Conservation (phyloP, 2,797 vertebrate genomes). For the Babyrousa celebensis region DNA sequence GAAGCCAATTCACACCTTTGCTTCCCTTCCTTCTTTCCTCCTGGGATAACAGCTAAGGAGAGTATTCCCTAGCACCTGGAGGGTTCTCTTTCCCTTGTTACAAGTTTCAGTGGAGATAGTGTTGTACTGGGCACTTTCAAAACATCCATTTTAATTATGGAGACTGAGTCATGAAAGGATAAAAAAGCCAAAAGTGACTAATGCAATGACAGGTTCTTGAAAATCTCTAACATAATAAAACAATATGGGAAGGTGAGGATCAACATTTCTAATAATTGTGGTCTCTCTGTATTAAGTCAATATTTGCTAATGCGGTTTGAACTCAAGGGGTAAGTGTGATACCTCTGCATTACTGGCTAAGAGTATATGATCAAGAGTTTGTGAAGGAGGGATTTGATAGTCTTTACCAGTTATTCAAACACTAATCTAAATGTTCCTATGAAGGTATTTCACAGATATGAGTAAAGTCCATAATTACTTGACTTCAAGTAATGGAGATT, state of each 20-base stretch:
- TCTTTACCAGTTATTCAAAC: not conserved
- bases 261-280: not conserved
- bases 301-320: not conserved
- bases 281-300: not conserved
- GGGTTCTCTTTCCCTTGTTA: not conserved
- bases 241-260: not conserved
- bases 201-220: not conserved
- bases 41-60: not conserved
- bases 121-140: not conserved
- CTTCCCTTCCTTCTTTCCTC: not conserved
- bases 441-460: not conserved
- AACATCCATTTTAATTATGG: not conserved
- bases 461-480: slow-evolving; percentile 18
- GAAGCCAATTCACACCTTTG: not conserved
- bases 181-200: not conserved
- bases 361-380: not conserved
- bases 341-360: not conserved
- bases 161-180: not conserved
- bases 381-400: not conserved
- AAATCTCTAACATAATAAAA: not conserved
- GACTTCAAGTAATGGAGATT: slow-evolving; percentile 37
- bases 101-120: not conserved
- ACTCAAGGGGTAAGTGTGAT: not conserved
- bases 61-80: not conserved
- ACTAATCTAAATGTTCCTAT: not conserved